A percentile compares a stretch with the other conserved stretches of the same genome.
These are phyloP conservation scores for Jacana jacana DNA, from an alignment of 2,113 vertebrate genomes.

Conservation along the genomic window DNA sequence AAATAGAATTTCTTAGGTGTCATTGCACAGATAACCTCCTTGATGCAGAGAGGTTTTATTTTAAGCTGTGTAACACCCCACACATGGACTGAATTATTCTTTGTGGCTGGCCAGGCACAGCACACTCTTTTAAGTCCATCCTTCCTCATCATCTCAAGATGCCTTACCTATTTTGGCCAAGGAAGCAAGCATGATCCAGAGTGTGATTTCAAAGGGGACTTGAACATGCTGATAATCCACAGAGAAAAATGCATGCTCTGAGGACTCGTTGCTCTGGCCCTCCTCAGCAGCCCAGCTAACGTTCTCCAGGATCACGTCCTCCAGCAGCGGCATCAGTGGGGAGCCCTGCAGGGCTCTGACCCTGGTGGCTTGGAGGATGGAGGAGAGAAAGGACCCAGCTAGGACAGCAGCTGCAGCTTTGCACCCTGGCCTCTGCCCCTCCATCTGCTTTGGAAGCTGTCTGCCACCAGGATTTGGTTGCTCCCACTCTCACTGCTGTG, in stretches of 20 bases:
- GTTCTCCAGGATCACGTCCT: not conserved
- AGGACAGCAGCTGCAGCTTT: not conserved
- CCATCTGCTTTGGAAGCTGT: not conserved
- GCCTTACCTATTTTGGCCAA: slow-evolving; percentile 83
- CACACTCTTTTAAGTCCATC: accelerated
- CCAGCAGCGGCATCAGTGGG: not conserved
- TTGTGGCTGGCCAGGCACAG: not conserved
- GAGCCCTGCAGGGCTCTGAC: not conserved
- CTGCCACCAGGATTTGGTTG: not conserved
- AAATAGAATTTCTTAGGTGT: not conserved
- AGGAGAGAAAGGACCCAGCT: not conserved
- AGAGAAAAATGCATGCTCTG: slow-evolving; percentile 72
- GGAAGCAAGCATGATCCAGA: slow-evolving; percentile 87
- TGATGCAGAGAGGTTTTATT: not conserved
- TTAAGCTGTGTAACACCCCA: not conserved
- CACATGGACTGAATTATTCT: not conserved
- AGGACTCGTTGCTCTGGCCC: not conserved
- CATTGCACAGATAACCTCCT: not conserved
- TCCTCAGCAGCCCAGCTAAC: not conserved
- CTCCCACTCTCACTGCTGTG: not conserved
- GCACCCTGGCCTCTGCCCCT: not conserved
- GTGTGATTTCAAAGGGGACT: slow-evolving; percentile 82
- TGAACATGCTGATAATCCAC: slow-evolving; percentile 83
- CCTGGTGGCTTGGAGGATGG: not conserved
- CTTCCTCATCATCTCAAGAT: not conserved